Percentiles rank a stretch among this genome's conserved stretches.
Evolutionary conservation across 2,113 vertebrate genomes (phyloP).

Genomic region (Megaptera novaeangliae): DNA sequence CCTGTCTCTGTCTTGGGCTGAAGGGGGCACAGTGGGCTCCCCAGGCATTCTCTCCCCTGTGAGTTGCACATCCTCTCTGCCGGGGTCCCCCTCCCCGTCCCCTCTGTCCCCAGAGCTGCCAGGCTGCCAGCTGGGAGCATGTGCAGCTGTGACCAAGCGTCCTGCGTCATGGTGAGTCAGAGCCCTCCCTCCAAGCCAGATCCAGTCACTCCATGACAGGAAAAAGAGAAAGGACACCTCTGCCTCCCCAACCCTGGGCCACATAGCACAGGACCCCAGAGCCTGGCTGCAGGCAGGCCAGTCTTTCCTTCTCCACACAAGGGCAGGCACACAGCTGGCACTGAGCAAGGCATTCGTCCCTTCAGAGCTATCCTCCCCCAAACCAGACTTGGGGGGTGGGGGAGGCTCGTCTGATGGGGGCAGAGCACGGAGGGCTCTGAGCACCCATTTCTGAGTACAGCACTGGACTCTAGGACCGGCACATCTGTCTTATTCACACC

Average conservation of each 20-base stretch:
- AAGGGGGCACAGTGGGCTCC: background rate
- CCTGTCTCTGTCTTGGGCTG: background rate
- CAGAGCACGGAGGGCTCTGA: accelerated
- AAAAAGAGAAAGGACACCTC: background rate
- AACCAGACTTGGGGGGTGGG: background rate
- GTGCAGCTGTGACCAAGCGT: background rate
- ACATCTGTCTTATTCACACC: background rate
- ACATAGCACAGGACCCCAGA: background rate
- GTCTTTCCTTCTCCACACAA: background rate
- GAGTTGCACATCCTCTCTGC: background rate
- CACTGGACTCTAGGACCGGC: too few species aligned
- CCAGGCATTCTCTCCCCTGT: background rate
- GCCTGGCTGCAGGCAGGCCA: background rate
- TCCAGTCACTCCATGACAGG: background rate
- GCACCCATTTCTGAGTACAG: background rate
- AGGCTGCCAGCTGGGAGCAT: constrained; percentile 2
- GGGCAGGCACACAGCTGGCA: background rate
- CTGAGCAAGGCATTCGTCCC: background rate
- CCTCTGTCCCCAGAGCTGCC: background rate
- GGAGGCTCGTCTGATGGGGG: background rate
- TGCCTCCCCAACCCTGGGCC: background rate
- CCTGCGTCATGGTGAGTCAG: constrained; percentile 50
- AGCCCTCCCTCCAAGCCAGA: background rate
- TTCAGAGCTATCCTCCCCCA: background rate
- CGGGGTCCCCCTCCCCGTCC: background rate